Base-by-base conservation (phyloP, 2,797 vertebrate genomes). In the Parambassis ranga region DNA sequence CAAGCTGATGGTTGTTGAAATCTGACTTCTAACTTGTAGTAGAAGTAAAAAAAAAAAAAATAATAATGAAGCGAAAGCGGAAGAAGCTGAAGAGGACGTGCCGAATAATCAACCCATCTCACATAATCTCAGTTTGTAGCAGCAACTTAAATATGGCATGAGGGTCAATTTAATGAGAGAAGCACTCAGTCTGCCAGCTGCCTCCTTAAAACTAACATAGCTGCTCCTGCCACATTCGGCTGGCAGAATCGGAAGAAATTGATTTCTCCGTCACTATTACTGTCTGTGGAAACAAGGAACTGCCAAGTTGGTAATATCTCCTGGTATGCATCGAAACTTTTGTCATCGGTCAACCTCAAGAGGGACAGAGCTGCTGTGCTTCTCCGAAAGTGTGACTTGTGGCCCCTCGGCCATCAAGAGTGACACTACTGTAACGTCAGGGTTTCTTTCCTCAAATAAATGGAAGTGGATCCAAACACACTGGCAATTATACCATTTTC, bases 111-210 rank as follows among this genome's bases (percentile, higher is more conserved):
- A 72, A 70, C 35, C 75, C 20, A 19, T 77, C 44, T 75, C 50
- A 41, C 38, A 56, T 72, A 66, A 79, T 79, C 67, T 73, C 32
- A 62, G 60, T 52, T 70, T 77, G 68, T 57, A 74, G 63, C 42
- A 61, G 56, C 61, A 78, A 72, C 57, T 66, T 81, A 65, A 63
- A 70, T 79, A 59, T 82, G 71, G 75, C 77, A 84, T 71, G 71
- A 77, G 82, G 82, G 81, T 75, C 77, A 75, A 64, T 85, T 89
- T 90, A 90, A 90, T 89, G 85, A 92, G 88, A 79, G 68, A 79
- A 61, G 67, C 71, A 71, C 59, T 67, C 55, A 67, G 61, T 75
- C 76, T 71, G 47, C 85, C 84, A 82, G 68, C 81, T 78, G 74
- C 73, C 76, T 79, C 77, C 75, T 85, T 75, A 81, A 81, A 74